Evolutionary conservation across 2,797 vertebrate species (phyloP), one percentile per base, ranked within the genome.

Genomic region (Coregonus ussuriensis): DNA sequence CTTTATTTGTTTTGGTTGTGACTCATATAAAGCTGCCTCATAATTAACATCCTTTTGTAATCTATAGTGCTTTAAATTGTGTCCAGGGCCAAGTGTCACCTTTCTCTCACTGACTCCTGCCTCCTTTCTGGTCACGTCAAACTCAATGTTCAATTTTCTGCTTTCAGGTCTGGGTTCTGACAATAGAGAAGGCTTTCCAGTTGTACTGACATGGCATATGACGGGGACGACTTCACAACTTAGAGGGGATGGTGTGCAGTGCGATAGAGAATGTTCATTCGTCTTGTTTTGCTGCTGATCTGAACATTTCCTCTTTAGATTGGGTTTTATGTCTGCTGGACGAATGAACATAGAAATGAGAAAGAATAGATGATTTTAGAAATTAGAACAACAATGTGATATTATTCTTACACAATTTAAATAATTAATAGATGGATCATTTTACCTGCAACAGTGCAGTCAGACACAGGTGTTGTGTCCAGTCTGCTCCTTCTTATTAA

Each of bases 401-500:
- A 47, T 47, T 47, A 47, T 47, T 47, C 41, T 62, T 62, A 62
- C 7, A n/a, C 56, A 0, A 62, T 62, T 62, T 21, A 9, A 62
- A 62, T 62, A 3, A 62, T 62, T 11, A 53, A 35, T 47, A 47
- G 72, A 63, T 16, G n/a, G 35, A 25, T 35, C 5, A 41, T 56
- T 75, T 71, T 9, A n/a, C 66, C 16, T 72, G 63, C 70, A 71
- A 47, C 53, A 16, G 18, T 66, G 65, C 31, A 66, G 65, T 53
- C 70, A 5, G 70, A 29, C 71, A 54, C 47, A 7, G 25, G 31
- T 18, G 70, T 14, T 31, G 18, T 11, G 53, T 69, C 13, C 33
- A 74, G 69, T 33, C 71, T 69, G 67, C 85, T 79, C 37, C 77
- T 74, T 37, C 15, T 83, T 47, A 47, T 47, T 54, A 95, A 87